Conservation (phyloP, 2,113 vertebrate genomes). For the Centropus unirufus region DNA sequence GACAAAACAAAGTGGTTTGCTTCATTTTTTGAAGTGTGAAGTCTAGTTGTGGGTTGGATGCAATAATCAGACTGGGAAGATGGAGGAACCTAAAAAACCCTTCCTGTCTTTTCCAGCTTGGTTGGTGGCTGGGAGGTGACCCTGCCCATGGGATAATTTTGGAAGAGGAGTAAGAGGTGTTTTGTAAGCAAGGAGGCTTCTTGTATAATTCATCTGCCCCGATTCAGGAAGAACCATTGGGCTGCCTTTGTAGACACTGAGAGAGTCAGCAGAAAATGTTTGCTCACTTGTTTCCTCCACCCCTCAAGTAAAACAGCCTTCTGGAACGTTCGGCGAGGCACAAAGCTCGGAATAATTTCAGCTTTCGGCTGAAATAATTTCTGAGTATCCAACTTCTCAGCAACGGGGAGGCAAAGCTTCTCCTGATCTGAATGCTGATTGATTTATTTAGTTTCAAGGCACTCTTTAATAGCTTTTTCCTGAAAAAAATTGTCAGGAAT, state of each 20-base stretch:
- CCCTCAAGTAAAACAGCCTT: background rate
- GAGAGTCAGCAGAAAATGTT: background rate
- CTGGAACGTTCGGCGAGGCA: constrained; percentile 38
- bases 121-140: background rate
- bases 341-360: background rate
- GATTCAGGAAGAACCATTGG: background rate
- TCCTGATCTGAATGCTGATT: background rate
- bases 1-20: background rate
- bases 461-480: background rate
- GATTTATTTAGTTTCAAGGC: background rate
- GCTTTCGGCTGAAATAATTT: background rate
- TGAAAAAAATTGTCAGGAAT: background rate
- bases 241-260: background rate
- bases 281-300: background rate
- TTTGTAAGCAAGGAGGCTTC: background rate
- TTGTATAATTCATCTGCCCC: background rate
- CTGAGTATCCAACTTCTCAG: background rate
- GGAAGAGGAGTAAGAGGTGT: background rate
- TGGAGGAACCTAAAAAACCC: background rate
- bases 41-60: background rate
- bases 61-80: background rate
- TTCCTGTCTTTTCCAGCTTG: background rate
- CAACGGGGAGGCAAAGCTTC: background rate
- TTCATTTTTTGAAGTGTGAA: background rate
- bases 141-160: background rate